Base-by-base conservation (phyloP, 2,888 invertebrate species). In the Cephus pygmeus region DNA sequence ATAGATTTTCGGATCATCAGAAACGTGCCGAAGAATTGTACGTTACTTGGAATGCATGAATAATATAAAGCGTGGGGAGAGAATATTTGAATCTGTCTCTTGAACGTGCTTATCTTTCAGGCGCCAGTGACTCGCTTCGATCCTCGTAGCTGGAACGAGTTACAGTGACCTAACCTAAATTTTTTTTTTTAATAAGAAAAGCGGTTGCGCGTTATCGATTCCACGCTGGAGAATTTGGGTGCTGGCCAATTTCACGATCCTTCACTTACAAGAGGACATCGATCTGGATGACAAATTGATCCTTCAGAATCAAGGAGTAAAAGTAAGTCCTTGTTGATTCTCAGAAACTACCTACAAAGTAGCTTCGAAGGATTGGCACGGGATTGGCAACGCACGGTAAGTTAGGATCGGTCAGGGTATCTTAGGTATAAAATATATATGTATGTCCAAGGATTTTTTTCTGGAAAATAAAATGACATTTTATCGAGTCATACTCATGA, bases 381-480 rank as follows among this genome's bases (percentile, higher is more conserved):
- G 23, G 23, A 56, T 56, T 6, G 6, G 23, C 23, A 15, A 9
- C 9, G 23, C 56, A 56, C 56, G 23, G 9, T 56, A 56, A 2
- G 9, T 56, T 23, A 56, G 56, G 23, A 56, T 56, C 56, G 23
- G 23, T 56, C 23, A 9, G 23, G 23, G 2, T 56, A 56, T 56
- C 23, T 23, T 40, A 15, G 15, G 40, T 15, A 15, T 6, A 40
- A 40, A 15, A 15, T 40, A 40, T 40, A 40, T 15, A 40, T 40
- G 4, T 4, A 15, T 23, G 15, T 15, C 15, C 40, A 40, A 23
- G 23, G 40, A 40, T 36, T 30, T 36, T 36, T 74, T 36, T 6
- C 23, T 30, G 69, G n/a, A 69, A 69, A 33, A 56, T 69, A 33
- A 76, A 76, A 33, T 76, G 11, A 31, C 73, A 71, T 76, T 31